Evolutionary conservation across 2,888 invertebrate genomes (phyloP).

Genomic region (Tenthredo livida): DNA sequence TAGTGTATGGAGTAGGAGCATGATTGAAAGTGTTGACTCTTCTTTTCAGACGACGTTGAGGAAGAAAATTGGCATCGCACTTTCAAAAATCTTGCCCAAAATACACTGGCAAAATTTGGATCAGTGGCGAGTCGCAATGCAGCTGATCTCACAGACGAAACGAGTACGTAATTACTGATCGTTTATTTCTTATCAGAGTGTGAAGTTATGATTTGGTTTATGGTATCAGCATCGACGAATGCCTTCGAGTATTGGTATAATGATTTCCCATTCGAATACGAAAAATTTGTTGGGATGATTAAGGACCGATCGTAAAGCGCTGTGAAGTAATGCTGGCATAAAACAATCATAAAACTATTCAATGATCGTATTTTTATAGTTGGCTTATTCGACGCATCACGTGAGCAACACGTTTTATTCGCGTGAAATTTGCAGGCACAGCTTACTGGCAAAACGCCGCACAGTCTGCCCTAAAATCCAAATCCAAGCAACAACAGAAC

Average conservation of each 20-base stretch:
- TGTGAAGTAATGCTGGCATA: neutral
- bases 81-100: neutral
- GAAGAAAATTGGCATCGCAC: constrained; percentile 9
- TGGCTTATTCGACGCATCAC: neutral
- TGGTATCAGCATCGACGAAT: neutral
- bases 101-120: neutral
- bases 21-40: neutral
- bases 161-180: neutral
- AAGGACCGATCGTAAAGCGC: neutral
- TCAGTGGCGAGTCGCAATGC: constrained; percentile 4
- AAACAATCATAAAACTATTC: neutral
- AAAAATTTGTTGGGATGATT: neutral
- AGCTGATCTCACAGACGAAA: constrained; percentile 19
- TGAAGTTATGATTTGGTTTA: neutral
- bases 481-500: constrained; percentile 73
- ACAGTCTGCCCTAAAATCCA: constrained; percentile 75
- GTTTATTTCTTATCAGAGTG: neutral
- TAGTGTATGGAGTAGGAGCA: neutral
- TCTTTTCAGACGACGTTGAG: constrained; percentile 4
- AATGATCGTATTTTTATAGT: neutral
- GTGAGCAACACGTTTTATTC: neutral
- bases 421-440: constrained; percentile 52
- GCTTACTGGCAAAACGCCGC: constrained; percentile 80
- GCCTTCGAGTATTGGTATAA: neutral
- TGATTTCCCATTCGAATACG: no score